A percentile compares a stretch with the other conserved stretches of the same genome.
These are phyloP conservation scores for Lepidotrigona ventralis DNA, from an alignment of 1,140 invertebrate genomes.

Conservation along the genomic window DNA sequence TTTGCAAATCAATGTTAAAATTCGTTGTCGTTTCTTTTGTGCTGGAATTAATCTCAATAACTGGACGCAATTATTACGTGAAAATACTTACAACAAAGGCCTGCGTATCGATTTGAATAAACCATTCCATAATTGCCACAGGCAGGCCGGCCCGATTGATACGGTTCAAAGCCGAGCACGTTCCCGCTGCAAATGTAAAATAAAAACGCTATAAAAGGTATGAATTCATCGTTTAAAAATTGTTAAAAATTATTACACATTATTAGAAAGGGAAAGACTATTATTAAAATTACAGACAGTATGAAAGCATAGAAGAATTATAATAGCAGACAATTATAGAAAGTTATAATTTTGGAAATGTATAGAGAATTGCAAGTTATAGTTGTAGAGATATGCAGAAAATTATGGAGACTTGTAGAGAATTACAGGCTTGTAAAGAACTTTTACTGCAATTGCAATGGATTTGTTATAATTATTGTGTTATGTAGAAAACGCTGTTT, in stretches of 20 bases:
- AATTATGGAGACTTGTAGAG: too few species aligned
- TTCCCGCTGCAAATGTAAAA: constrained; percentile 83
- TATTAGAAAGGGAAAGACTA: too few species aligned
- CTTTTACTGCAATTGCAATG: too few species aligned
- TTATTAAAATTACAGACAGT: too few species aligned
- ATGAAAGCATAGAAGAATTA: too few species aligned
- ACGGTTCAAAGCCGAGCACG: constrained; percentile 87
- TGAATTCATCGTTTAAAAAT: neutral
- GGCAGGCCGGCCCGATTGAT: constrained; percentile 86
- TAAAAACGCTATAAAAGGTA: neutral
- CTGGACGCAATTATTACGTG: neutral
- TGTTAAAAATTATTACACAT: neutral
- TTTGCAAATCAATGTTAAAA: neutral
- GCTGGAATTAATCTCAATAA: neutral
- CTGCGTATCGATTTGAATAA: constrained; percentile 86
- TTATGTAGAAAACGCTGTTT: too few species aligned
- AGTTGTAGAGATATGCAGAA: too few species aligned
- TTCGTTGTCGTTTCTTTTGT: neutral
- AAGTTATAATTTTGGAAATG: neutral
- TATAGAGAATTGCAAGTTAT: neutral
- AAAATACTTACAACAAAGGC: constrained; percentile 88
- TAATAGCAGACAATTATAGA: neutral
- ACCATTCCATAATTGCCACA: constrained; percentile 86
- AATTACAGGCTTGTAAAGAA: too few species aligned
- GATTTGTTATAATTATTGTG: too few species aligned